Base-by-base conservation (phyloP, 2,797 vertebrate species). In the Lemur catta region DNA sequence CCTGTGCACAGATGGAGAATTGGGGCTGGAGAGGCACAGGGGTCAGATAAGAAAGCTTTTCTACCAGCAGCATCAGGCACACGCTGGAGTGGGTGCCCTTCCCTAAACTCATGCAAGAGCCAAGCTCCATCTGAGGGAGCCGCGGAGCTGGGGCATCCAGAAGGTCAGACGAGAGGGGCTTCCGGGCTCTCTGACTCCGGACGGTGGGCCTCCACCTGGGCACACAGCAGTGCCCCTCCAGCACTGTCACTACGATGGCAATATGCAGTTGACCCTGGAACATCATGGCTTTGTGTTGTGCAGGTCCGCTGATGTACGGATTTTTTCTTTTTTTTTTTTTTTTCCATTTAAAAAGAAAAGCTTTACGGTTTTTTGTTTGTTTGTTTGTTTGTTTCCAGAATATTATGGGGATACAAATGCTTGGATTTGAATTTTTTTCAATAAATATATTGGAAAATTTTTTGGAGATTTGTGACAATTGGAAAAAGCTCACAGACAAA, bases 101-200 rank as follows among this genome's bases (percentile, higher is more conserved):
- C 28, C 13, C 28, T 12, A 10, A 81, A n/a, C 46, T 59, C 24
- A 3, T 11, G 5, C 11, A 26, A 35, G 10, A 9, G 9, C 33
- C 14, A 5, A 41, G 38, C 41, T 65, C 35, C 76, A 7, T 35
- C 6, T 5, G 43, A 28, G 22, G 55, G 15, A 79, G 33, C 46
- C 7, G 18, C 2, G 35, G 17, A 3, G 4, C 81, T 18, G 24
- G 43, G 28, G 17, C 41, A 14, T 67, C 46, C 71, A 3, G 22
- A 22, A 59, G 43, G 1, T 12, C 43, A 22, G 26, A 2, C 26
- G 0, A 8, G 0, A 43, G 22, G 13, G 12, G 46, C 28, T 33
- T 48, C 0, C 2, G 13, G 17, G 8, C 14, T 33, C 26, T 84
- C 30, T 65, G 71, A 18, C 2, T 30, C 87, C 22, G 2, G 15